These are phyloP conservation scores for Phyto melanocephala DNA, from an alignment of 2,888 invertebrate genomes.

Conservation along the genomic window DNA sequence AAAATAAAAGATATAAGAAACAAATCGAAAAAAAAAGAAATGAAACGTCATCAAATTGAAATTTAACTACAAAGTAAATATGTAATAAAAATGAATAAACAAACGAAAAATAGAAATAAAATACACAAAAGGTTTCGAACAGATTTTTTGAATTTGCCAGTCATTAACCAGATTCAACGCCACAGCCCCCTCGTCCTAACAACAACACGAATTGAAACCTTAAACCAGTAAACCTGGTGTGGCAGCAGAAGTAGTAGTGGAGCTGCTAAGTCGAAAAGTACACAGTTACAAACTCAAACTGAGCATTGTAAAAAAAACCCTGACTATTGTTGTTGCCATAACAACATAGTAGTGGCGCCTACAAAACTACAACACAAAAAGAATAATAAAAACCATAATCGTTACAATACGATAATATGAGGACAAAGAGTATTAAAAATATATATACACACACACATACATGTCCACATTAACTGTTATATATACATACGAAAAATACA, in stretches of 20 bases:
- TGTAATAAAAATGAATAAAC: neutral
- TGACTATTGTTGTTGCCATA: conserved; percentile 49
- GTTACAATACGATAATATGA: conserved; percentile 60
- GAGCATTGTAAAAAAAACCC: neutral
- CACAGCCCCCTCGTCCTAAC: neutral
- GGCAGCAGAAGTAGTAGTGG: neutral
- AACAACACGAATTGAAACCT: neutral
- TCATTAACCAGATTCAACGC: neutral
- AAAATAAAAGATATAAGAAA: neutral
- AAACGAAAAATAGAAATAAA: neutral
- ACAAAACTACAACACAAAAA: conserved; percentile 48
- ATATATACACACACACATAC: neutral
- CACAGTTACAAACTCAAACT: neutral
- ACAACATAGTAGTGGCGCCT: conserved; percentile 55
- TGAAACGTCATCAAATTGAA: conserved; percentile 44
- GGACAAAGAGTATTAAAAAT: conserved; percentile 45
- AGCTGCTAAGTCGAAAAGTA: conserved; percentile 5
- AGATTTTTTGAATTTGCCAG: conserved; percentile 13
- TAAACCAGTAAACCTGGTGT: neutral
- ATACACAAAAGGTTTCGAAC: neutral
- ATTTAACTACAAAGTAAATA: conserved; percentile 15
- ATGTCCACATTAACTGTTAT: neutral
- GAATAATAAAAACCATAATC: conserved; percentile 54
- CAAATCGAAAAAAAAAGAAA: neutral
- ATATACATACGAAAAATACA: neutral